Conservation (phyloP, 2,113 vertebrate species). For the Platysternon megacephalum region DNA sequence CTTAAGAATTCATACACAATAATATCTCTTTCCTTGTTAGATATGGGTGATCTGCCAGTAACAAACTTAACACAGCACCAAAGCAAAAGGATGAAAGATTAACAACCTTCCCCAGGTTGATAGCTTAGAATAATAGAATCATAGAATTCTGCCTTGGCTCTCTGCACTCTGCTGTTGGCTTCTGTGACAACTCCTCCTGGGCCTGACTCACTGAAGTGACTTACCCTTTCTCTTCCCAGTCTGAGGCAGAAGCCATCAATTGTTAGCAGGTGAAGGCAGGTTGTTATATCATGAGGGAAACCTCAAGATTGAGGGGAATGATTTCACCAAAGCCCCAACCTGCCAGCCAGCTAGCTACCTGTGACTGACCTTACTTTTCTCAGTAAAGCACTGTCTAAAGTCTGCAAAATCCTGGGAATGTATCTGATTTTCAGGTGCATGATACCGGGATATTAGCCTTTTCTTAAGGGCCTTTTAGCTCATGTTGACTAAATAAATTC, state of each 20-base stretch:
- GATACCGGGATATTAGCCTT: not conserved
- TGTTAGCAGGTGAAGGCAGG: not conserved
- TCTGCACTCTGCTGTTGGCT: not conserved
- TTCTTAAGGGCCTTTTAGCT: not conserved
- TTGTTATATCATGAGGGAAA: not conserved
- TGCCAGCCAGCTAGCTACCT: not conserved
- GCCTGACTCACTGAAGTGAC: not conserved
- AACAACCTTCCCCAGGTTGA: not conserved
- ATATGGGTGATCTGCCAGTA: not conserved
- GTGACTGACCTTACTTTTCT: not conserved
- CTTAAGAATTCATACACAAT: not conserved
- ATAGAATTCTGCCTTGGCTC: no score
- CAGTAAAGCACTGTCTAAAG: not conserved
- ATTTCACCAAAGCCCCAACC: not conserved
- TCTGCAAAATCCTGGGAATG: not conserved
- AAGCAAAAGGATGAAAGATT: not conserved
- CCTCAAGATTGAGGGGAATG: fast-evolving
- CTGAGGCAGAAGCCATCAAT: fast-evolving
- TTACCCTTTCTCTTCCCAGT: not conserved
- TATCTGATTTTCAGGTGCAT: not conserved
- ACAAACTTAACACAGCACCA: not conserved
- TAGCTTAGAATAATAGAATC: not conserved
- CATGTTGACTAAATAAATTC: not conserved
- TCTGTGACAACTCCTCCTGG: not conserved
- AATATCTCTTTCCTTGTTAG: not conserved